Percentiles rank a stretch among this genome's conserved stretches.
Evolutionary conservation across 2,888 invertebrate genomes (phyloP).

Genomic region (Sycophila texana): DNA sequence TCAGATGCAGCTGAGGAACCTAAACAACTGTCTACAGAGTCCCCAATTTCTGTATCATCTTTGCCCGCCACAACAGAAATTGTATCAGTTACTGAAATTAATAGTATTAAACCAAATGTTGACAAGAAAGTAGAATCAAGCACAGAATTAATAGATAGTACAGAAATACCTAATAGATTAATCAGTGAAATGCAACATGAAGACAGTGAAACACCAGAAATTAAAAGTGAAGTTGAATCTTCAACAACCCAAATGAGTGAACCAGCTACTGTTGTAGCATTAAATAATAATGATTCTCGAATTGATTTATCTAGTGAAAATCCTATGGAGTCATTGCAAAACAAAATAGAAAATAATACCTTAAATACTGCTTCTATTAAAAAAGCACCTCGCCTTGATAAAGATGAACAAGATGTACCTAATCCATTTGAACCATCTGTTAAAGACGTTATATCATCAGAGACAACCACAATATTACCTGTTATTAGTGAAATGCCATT

Average conservation of each 20-base stretch:
- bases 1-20: too few relatives aligned
- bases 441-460: slow-evolving; percentile 62
- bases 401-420: slow-evolving; percentile 77
- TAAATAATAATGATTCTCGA: slow-evolving; percentile 1
- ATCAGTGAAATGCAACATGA: too few relatives aligned
- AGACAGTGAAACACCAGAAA: too few relatives aligned
- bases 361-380: slow-evolving; percentile 72
- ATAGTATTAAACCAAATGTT: too few relatives aligned
- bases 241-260: slow-evolving; percentile 5
- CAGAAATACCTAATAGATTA: too few relatives aligned
- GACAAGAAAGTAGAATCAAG: too few relatives aligned
- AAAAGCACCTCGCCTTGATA: slow-evolving; percentile 76
- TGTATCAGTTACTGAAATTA: too few relatives aligned
- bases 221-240: not conserved
- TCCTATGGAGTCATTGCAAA: slow-evolving; percentile 1
- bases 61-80: too few relatives aligned
- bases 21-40: too few relatives aligned
- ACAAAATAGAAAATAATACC: slow-evolving; percentile 59
- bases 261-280: slow-evolving; percentile 29
- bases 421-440: slow-evolving; percentile 76
- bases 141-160: too few relatives aligned
- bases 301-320: slow-evolving; percentile 22
- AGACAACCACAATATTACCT: slow-evolving; percentile 34
- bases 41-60: too few relatives aligned
- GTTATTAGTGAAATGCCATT: not conserved